Evolutionary conservation across 2,797 vertebrate species (phyloP), one percentile per base, ranked within the genome.

Genomic region (Gouania willdenowi): DNA sequence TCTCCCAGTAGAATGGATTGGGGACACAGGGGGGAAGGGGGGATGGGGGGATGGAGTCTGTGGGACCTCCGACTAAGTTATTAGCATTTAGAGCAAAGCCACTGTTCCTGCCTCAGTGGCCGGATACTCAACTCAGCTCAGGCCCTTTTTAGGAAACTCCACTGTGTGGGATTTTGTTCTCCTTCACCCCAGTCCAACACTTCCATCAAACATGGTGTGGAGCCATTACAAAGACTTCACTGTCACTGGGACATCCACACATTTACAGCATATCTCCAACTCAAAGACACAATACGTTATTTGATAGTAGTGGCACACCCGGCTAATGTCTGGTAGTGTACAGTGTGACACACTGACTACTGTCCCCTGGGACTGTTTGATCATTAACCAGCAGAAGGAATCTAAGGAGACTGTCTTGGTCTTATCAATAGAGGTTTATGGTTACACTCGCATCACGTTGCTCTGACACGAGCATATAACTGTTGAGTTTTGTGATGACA

Each of bases 221-320:
- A 69, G 49, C 65, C 23, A 32, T 51, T 46, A 82, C 73, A 83
- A 82, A 86, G 61, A 67, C 58, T 13, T 32, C 49, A 29, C 65
- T 82, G 56, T 83, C 41, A 68, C 36, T 51, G 40, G 19, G 61
- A 33, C 41, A 43, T 22, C 51, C 26, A 44, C 51, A 62, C 46
- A 56, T 35, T 34, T 12, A 38, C 40, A 45, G 59, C 51, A 65
- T 53, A n/a, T n/a, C n/a, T 30, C 38, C 52, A 34, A 43, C 26
- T 41, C 24, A 13, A 31, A 8, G 20, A 17, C 45, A 63, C 58
- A 74, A 25, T 61, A 31, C 54, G 41, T 50, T 50, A 71, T 55
- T 59, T 62, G 53, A 71, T 37, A 55, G 43, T 3, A 12, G 30
- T 1, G 65, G 34, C 68, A 67, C 48, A 9, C 49, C 68, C 39